These are phyloP conservation scores for Leptopilina drosophilae DNA, from an alignment of 2,888 invertebrate genomes.

Conservation along the genomic window DNA sequence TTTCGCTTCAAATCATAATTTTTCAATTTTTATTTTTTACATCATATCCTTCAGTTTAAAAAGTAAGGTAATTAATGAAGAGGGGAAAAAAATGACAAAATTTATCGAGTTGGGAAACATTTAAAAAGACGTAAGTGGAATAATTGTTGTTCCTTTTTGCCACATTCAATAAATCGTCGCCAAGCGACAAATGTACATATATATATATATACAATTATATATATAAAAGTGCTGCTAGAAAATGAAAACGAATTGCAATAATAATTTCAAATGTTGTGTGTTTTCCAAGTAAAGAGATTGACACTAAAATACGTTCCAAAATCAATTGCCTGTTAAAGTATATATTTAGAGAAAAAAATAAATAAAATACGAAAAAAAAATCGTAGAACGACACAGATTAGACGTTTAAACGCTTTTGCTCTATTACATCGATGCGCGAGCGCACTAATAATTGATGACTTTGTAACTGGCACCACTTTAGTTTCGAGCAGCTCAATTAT, in stretches of 20 bases:
- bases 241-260: neutral
- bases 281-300: constrained; percentile 24
- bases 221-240: neutral
- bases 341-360: neutral
- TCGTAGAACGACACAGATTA: constrained; percentile 22
- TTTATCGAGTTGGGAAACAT: neutral
- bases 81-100: no score
- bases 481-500: constrained; percentile 38
- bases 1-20: no score
- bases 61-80: no score
- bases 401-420: constrained; percentile 26
- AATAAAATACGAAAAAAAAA: no score
- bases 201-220: no score
- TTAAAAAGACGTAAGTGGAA: constrained; percentile 5
- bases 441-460: constrained; percentile 37
- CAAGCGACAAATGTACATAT: neutral
- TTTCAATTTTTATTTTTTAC: no score
- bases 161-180: constrained; percentile 1
- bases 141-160: constrained; percentile 21
- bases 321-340: constrained; percentile 20
- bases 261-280: neutral
- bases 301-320: constrained; percentile 16
- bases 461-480: constrained; percentile 37
- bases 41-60: no score
- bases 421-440: constrained; percentile 34